These are phyloP conservation scores for Heterotilapia buettikoferi DNA, from an alignment of 2,113 vertebrate species.

Conservation along the genomic window DNA sequence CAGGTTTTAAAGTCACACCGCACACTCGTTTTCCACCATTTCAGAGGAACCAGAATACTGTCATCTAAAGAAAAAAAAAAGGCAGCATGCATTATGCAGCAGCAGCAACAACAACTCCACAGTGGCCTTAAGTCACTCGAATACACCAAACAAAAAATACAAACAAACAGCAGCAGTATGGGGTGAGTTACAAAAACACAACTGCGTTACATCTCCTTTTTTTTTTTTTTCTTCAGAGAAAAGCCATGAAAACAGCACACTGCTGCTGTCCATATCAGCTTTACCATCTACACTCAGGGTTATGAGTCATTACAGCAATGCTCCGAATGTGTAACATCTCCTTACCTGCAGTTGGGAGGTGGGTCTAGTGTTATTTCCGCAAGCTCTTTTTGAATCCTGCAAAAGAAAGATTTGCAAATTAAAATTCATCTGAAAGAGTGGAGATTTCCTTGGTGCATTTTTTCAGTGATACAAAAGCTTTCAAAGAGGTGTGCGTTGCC, in stretches of 20 bases:
- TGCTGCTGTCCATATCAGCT: background rate
- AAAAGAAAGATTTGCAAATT: conserved; percentile 21
- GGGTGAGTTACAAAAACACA: background rate
- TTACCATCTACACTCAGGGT: background rate
- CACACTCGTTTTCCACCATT: conserved; percentile 15
- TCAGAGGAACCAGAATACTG: background rate
- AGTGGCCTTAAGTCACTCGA: background rate
- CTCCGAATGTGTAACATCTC: background rate
- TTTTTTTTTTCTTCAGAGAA: background rate
- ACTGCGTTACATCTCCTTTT: background rate
- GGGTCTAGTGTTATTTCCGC: conserved; percentile 98
- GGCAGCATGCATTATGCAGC: background rate
- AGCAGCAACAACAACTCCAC: background rate
- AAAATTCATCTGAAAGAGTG: background rate
- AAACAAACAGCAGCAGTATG: background rate
- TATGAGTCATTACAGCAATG: background rate
- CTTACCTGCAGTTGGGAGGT: conserved; percentile 99
- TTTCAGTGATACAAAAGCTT: background rate
- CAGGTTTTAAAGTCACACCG: conserved; percentile 42
- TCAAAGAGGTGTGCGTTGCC: background rate
- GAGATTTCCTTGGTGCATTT: background rate
- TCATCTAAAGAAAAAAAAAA: background rate
- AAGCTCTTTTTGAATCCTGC: conserved; percentile 98
- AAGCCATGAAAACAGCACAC: background rate
- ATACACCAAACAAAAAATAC: conserved; percentile 21